phyloP scores from a whole-genome alignment of 2,888 invertebrate species.

The Trissolcus brochymenae region DNA sequence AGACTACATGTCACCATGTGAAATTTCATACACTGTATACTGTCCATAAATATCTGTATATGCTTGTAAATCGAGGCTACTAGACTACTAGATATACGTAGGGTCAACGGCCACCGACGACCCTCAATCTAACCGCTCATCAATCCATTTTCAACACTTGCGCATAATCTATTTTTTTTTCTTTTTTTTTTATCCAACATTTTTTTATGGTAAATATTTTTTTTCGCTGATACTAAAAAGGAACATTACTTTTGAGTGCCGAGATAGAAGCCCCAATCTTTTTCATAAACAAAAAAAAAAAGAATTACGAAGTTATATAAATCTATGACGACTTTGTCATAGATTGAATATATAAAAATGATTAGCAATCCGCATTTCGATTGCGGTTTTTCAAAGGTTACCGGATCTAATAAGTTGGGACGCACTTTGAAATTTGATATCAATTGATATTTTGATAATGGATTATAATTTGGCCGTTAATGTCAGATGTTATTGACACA shows the following conservation, averaged over 20 bases:
- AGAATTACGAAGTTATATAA: no score
- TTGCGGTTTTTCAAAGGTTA: conserved; percentile 45
- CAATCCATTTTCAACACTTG: conserved; percentile 54
- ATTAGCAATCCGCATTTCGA: not conserved
- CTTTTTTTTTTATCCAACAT: conserved; percentile 11
- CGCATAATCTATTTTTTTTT: conserved; percentile 26
- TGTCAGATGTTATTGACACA: conserved; percentile 53
- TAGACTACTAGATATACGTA: conserved; percentile 59
- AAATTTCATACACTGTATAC: conserved; percentile 43
- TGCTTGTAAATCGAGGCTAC: conserved; percentile 53
- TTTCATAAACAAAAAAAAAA: no score
- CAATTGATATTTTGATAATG: conserved; percentile 49
- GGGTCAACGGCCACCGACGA: conserved; percentile 75
- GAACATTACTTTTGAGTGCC: not conserved
- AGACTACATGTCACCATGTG: conserved; percentile 2
- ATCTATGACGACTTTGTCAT: no score
- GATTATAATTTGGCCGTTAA: conserved; percentile 44
- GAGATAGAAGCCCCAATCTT: no score
- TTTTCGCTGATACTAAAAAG: not conserved
- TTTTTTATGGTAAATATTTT: conserved; percentile 6
- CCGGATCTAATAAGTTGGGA: conserved; percentile 38
- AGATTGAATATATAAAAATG: no score
- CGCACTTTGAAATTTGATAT: conserved; percentile 47
- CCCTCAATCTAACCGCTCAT: conserved; percentile 73
- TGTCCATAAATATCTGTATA: conserved; percentile 50